phyloP scores from a whole-genome alignment of 1,140 invertebrate species.

The Archivesica marissinica region DNA sequence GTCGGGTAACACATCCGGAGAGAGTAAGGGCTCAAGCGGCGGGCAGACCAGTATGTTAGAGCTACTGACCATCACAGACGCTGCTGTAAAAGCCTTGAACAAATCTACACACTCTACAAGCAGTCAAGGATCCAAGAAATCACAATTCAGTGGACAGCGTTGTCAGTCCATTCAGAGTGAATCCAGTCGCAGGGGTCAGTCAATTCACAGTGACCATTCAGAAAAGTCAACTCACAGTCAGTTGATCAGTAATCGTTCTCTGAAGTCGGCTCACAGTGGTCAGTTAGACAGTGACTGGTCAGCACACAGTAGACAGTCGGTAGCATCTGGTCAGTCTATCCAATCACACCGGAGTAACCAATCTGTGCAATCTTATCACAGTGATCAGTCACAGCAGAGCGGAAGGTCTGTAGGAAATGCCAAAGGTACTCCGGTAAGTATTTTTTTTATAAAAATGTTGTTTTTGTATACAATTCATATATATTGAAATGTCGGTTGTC shows the following conservation, averaged over 20 bases:
- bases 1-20: constrained; percentile 32
- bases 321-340: not conserved
- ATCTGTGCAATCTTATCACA: not conserved
- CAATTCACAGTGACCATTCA: not conserved
- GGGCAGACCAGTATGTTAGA: constrained; percentile 51
- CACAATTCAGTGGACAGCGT: not conserved
- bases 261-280: not conserved
- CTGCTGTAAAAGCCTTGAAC: constrained; percentile 56
- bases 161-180: constrained; percentile 28
- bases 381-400: constrained; percentile 25
- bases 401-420: constrained; percentile 5
- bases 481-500: too few species aligned
- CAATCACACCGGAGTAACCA: not conserved
- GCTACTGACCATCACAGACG: constrained; percentile 55
- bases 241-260: not conserved
- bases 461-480: too few species aligned
- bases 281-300: not conserved
- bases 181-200: not conserved
- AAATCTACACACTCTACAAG: constrained; percentile 48
- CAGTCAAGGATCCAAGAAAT: constrained; percentile 32
- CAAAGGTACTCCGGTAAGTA: constrained; percentile 15
- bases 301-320: not conserved
- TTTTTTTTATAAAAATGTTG: too few species aligned
- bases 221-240: not conserved
- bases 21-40: constrained; percentile 41